Conservation (phyloP, 2,797 vertebrate species). For the Chlorospingus flavigularis region DNA sequence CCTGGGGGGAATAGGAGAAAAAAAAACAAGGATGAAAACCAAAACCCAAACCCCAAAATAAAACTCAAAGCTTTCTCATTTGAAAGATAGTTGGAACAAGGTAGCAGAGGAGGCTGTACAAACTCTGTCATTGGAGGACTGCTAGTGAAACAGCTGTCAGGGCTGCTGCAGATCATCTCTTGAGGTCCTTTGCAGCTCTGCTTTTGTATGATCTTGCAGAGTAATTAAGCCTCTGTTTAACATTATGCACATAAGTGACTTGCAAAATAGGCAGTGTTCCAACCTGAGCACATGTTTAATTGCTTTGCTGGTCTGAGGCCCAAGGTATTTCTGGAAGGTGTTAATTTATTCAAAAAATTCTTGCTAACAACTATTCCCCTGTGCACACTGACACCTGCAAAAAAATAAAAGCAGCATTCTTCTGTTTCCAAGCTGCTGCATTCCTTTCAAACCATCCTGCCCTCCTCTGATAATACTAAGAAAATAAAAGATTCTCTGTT, state of each 20-base stretch:
- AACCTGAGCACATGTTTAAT: slow-evolving; percentile 25
- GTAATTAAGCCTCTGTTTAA: slow-evolving; percentile 47
- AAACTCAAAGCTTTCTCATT: background rate
- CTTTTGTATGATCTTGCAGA: slow-evolving; percentile 9
- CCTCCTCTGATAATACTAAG: slow-evolving; percentile 40
- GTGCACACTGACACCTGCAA: slow-evolving; percentile 39
- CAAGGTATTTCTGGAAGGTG: slow-evolving; percentile 42
- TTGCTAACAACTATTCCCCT: slow-evolving; percentile 40
- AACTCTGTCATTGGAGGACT: background rate
- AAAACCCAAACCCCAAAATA: background rate
- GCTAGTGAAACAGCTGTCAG: background rate
- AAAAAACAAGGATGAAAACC: background rate
- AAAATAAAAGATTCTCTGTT: slow-evolving; percentile 25
- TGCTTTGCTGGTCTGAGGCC: slow-evolving; percentile 42
- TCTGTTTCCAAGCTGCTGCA: slow-evolving; percentile 34
- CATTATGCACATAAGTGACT: background rate
- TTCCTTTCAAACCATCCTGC: slow-evolving; percentile 33
- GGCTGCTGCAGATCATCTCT: background rate
- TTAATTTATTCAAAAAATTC: slow-evolving; percentile 52
- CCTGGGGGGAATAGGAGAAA: background rate
- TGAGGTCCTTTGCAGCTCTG: background rate
- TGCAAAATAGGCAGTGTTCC: background rate
- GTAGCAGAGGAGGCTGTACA: background rate
- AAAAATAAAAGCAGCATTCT: slow-evolving; percentile 40
- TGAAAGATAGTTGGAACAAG: background rate